Evolutionary conservation across 2,888 invertebrate genomes (phyloP), one percentile per base, ranked within the genome.

Genomic region (Pollenia amentaria): DNA sequence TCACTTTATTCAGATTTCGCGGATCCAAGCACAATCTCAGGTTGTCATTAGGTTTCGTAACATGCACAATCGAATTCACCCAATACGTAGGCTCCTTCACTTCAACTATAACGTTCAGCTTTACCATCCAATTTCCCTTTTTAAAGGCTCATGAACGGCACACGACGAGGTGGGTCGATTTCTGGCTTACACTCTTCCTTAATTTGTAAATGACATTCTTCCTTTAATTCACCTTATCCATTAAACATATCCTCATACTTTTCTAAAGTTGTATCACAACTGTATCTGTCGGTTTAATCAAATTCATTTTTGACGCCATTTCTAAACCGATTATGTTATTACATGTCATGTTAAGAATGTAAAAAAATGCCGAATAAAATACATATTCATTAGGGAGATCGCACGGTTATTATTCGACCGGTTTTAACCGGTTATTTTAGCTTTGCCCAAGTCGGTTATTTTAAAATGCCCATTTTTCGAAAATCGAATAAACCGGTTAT

Each of bases 1-100:
- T n/a, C n/a, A n/a, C n/a, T n/a, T 83, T 86, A 70, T 87, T 88
- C 46, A 88, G 60, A 84, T 84, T 88, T 57, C 86, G 77, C 10
- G 88, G 87, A 44, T 88, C 88, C 38, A 88, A 29, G 65, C 88
- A 85, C 11, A 87, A 10, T 12, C 86, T 57, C 12, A 88, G 42
- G 11, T 44, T 87, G n/a, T n/a, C n/a, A n/a, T n/a, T n/a, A n/a
- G n/a, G n/a, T n/a, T n/a, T n/a, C n/a, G n/a, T n/a, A 4, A 87
- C 80, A 4, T 86, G 18, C 0, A 88, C 87, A 21, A 88, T 82
- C 4, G 84, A 88, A 57, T 60, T 88, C 14, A 60, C 60, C 60
- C 60, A 60, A 38, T 60, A 11, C 9, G 60, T 60, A 85, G 65
- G 53, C 82, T 18, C 64, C 16, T 44, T 64, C 12, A 44, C 64